Base-by-base conservation (phyloP, 2,113 vertebrate genomes). In the Clupea harengus region DNA sequence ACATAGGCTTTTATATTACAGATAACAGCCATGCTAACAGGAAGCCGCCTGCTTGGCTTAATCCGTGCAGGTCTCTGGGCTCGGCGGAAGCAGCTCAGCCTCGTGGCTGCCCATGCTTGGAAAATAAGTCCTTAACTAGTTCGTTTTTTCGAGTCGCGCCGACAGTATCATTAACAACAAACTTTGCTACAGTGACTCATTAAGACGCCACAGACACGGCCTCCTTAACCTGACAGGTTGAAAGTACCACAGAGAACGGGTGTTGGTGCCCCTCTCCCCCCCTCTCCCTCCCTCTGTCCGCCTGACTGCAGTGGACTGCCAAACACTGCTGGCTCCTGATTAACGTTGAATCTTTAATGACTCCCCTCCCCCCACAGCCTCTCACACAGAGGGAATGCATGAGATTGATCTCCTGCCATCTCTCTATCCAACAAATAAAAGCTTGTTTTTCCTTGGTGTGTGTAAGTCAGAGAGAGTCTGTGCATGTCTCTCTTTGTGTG, bases 351-450 rank as follows among this genome's bases (percentile, higher is more conserved):
- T 89, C 88, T 91, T 89, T 89, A 92, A 92, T 92, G 90, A 91
- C 87, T 80, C 81, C 87, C 84, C 57, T 80, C 78, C 64, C 82
- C 22, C 83, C 81, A 60, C 88, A 81, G 78, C 81, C 64, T 57
- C 84, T 57, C 84, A 78, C 83, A 82, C 85, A 80, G 88, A 81
- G 28, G 64, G 86, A 89, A 88, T 87, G 86, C 88, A 87, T 80
- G 50, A 92, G 92, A 94, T 90, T 94, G 93, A 94, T 93, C 89
- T 91, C 90, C 92, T 93, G 91, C 89, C 91, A 92, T 86, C 82
- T 89, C 89, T 89, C 84, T 32, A 72, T 84, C 88, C 87, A 89
- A 88, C 88, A 91, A 92, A 94, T 93, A 93, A 93, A 91, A 89
- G 88, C 83, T 88, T 64, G 67, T 64, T 85, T n/a, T 85, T 64